Evolutionary conservation across 1,140 invertebrate species (phyloP), one percentile per base, ranked within the genome.

Genomic region (Plectrocnemia conspersa): DNA sequence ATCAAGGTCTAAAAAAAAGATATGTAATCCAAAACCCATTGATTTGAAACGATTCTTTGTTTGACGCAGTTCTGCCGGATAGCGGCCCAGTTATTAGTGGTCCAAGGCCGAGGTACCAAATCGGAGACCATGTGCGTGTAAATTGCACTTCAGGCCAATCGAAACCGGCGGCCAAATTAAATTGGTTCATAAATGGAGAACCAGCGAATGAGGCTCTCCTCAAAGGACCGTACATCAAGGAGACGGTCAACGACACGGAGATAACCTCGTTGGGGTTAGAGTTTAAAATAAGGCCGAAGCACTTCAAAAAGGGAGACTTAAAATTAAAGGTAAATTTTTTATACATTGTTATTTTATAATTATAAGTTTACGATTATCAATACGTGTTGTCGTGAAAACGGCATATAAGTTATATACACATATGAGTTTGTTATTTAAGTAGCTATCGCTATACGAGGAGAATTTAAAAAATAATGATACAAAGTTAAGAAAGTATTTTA

Each of bases 101-200:
- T 1, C 88, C 88, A 16, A 78, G 81, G 48, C 78, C 84, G 0
- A 80, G 86, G 27, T 93, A 93, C 72, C 84, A 89, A 63, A 79
- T 88, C 11, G 89, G 88, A 2, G 89, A 92, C 63, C 74, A 79
- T 7, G 86, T 93, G 10, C 78, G 82, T 16, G 83, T 92, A 11
- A 90, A 89, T 68, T 92, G 90, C 70, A 90, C 88, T 10, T 90
- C 88, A 10, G 83, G 83, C 10, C 75, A 81, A 58, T 92, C 89
- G 9, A 83, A 89, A 64, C 90, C 90, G 0, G 86, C 88, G 0
- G 89, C 89, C 9, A 81, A 86, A 56, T 79, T 93, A 22, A 81
- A 80, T 29, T 93, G 91, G 91, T 88, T 86, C 68, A 88, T 93
- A 65, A 94, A 94, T 65, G 88, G 87, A 25, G 85, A 91, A 63